These are phyloP conservation scores for Masnerella sp. DNA, from an alignment of 2,888 invertebrate genomes.

Conservation along the genomic window DNA sequence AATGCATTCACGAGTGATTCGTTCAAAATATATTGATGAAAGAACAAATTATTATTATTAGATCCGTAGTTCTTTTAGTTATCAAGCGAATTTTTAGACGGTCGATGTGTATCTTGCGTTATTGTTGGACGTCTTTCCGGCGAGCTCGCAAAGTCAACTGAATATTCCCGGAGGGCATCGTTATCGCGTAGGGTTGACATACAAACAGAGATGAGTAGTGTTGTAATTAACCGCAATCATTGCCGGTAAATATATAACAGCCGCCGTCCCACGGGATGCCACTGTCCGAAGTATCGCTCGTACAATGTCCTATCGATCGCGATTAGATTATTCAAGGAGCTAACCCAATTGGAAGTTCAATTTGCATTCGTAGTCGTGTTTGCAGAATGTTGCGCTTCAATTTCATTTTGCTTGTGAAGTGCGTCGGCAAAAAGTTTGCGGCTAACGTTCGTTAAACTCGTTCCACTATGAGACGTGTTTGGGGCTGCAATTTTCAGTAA, in stretches of 20 bases:
- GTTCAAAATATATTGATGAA: no score
- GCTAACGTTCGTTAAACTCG: no score
- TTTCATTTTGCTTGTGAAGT: not conserved
- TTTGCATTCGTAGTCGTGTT: no score
- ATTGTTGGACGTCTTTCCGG: conserved; percentile 53
- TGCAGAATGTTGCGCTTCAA: no score
- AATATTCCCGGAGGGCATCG: conserved; percentile 70
- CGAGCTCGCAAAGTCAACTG: conserved; percentile 59
- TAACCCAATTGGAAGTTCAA: not conserved
- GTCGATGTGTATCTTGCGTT: conserved; percentile 44
- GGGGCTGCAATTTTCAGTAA: no score
- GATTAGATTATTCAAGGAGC: conserved; percentile 41
- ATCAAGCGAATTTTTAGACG: conserved; percentile 20
- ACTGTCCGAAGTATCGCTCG: conserved; percentile 48
- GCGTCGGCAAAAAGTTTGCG: no score
- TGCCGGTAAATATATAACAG: conserved; percentile 72
- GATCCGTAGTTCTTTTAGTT: conserved; percentile 3
- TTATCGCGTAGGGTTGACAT: conserved; percentile 68
- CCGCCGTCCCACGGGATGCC: conserved; percentile 61
- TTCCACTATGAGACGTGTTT: no score
- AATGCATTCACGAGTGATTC: no score
- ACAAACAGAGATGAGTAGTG: conserved; percentile 70
- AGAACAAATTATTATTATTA: conserved; percentile 30
- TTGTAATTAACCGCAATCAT: conserved; percentile 77
- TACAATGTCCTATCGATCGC: conserved; percentile 25